Evolutionary conservation across 2,113 vertebrate species (phyloP).

Genomic region (Formicarius rufipectus): DNA sequence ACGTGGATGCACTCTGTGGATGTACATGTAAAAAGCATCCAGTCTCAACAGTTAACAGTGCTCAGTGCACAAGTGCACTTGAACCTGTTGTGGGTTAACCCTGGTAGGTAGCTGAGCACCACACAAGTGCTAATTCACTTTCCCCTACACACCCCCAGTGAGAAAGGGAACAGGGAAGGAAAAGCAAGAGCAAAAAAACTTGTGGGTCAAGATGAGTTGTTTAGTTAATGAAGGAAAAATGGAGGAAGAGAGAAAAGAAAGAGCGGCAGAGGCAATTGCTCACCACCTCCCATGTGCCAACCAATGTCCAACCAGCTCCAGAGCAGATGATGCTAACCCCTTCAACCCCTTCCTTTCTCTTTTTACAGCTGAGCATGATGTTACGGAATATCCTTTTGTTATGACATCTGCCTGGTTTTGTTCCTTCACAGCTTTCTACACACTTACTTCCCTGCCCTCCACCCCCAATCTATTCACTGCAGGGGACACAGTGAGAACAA

Average conservation of each 20-base stretch:
- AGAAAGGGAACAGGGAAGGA: neutral
- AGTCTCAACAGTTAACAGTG: neutral
- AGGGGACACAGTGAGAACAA: neutral
- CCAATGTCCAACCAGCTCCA: neutral
- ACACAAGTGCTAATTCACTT: neutral
- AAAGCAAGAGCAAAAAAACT: neutral
- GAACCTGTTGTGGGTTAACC: neutral
- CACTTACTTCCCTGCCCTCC: neutral
- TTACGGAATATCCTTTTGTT: neutral
- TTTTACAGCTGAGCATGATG: neutral
- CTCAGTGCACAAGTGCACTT: neutral
- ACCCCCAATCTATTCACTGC: neutral
- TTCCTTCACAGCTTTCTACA: neutral
- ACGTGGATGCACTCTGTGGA: neutral
- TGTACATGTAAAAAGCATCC: neutral
- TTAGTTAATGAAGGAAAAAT: neutral
- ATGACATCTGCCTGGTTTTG: neutral
- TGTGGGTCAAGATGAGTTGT: neutral
- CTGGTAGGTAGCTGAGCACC: neutral
- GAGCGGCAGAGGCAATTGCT: neutral
- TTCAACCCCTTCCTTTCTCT: neutral
- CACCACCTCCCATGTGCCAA: neutral
- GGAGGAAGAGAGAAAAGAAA: neutral
- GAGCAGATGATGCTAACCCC: neutral
- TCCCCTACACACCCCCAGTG: accelerated